phyloP scores from a whole-genome alignment of 2,888 invertebrate species.

The Monochamus alternatus region DNA sequence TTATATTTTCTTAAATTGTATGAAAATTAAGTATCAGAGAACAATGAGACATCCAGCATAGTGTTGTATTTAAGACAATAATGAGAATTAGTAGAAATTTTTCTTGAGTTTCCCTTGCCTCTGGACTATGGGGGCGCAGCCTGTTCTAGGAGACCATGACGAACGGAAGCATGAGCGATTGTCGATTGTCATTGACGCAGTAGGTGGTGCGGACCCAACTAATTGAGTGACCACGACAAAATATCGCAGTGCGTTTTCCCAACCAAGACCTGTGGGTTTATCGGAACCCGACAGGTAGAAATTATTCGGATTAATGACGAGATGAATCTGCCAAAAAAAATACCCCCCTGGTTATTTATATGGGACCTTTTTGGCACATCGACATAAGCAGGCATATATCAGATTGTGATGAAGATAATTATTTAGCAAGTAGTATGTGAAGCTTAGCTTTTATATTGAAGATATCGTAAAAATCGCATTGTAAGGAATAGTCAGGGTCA shows the following conservation, averaged over 20 bases:
- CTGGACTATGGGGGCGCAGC: conserved; percentile 5
- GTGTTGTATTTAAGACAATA: too few species aligned
- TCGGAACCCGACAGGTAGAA: conserved; percentile 45
- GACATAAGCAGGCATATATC: too few species aligned
- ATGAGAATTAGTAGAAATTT: too few species aligned
- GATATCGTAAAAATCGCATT: too few species aligned
- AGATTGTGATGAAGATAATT: too few species aligned
- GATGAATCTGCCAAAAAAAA: conserved; percentile 27
- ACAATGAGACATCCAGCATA: too few species aligned
- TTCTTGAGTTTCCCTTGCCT: background rate
- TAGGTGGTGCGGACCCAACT: conserved; percentile 62
- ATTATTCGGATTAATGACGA: conserved; percentile 42
- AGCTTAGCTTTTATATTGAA: too few species aligned
- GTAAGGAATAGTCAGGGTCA: too few species aligned
- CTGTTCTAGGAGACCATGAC: conserved; percentile 28
- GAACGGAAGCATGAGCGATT: conserved; percentile 66
- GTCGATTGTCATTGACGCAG: conserved; percentile 64
- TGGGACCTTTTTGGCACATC: background rate
- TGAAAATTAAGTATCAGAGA: too few species aligned
- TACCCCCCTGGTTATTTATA: background rate
- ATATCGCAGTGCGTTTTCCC: conserved; percentile 30
- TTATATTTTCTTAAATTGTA: too few species aligned
- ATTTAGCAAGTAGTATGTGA: too few species aligned
- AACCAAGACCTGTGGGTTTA: conserved; percentile 20
- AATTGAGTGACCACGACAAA: conserved; percentile 64